Evolutionary conservation across 2,888 invertebrate genomes (phyloP).

Genomic region (Pseudococcus jackbeardsleyi): DNA sequence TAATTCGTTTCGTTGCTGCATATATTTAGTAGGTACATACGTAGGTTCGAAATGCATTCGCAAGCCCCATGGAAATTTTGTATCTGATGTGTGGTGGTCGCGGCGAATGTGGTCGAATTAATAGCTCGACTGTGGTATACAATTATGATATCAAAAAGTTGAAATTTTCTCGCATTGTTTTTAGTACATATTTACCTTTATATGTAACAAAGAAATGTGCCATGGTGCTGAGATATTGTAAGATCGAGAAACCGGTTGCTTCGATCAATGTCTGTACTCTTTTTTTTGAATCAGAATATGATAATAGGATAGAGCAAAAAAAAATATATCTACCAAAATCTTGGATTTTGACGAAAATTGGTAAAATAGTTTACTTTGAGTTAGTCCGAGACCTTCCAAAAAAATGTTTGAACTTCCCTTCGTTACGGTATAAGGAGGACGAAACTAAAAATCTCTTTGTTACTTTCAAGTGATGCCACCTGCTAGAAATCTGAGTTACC

Average conservation of each 20-base stretch:
- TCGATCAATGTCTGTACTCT: not conserved
- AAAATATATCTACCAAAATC: too few relatives aligned
- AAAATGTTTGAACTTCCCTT: too few relatives aligned
- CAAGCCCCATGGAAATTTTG: not conserved
- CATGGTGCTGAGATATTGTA: not conserved
- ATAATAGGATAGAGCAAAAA: too few relatives aligned
- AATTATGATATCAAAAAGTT: conserved; percentile 10
- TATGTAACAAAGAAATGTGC: not conserved
- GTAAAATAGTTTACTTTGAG: too few relatives aligned
- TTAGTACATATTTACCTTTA: not conserved
- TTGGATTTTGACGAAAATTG: too few relatives aligned
- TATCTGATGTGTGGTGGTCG: not conserved
- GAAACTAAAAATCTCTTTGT: too few relatives aligned
- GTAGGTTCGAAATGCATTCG: not conserved
- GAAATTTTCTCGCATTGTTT: conserved; percentile 10
- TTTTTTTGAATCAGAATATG: not conserved
- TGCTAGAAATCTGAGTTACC: too few relatives aligned
- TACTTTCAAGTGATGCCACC: too few relatives aligned
- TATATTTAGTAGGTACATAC: not conserved
- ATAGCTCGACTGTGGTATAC: not conserved
- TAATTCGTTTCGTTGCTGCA: not conserved
- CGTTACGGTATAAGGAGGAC: too few relatives aligned
- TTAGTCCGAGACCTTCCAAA: too few relatives aligned
- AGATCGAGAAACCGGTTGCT: not conserved
- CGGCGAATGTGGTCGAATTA: not conserved